Base-by-base conservation (phyloP, 1,140 invertebrate genomes). In the Drosophila seguyi region DNA sequence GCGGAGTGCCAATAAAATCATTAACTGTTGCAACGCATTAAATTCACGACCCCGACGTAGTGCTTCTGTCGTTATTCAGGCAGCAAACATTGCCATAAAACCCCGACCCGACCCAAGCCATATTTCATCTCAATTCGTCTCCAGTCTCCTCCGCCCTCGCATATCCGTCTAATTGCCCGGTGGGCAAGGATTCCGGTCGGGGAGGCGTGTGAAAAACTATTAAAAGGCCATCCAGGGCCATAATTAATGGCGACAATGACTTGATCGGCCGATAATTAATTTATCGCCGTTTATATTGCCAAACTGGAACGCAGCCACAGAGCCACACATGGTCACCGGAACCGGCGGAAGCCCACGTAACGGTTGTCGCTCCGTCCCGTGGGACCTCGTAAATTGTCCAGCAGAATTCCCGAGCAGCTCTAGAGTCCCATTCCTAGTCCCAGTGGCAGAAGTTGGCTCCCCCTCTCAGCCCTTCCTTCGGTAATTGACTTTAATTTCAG, bases 181-280 rank as follows among this genome's bases (percentile, higher is more conserved):
- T 27, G 58, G 52, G 34, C 42, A 60, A n/a, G 42, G 14, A 31
- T 36, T 58, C 16, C 18, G 18, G 14, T 44, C 36, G 52, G 52
- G 14, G 52, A 36, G 66, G 58, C 77, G 67, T 76, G 81, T 56
- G 73, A 76, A 72, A 83, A 83, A 86, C 77, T 81, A 84, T 84
- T 86, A 86, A 86, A 86, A 66, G 73, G 41, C 41, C 67, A 58
- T 68, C 75, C 52, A 67, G 77, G 45, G 59, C 56, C 71, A 77
- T 87, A 87, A 87, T 90, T 87, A 87, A 87, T 84, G 58, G 79
- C 72, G 84, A 88, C 84, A 87, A 84, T 84, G 81, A 63, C 81
- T 88, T 84, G 87, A 87, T 87, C 72, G 81, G 66, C 61, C 76
- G 75, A 84, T 90, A 87, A 87, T 87, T 90, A 80, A 87, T 87